Percentiles rank a stretch among this genome's conserved stretches.
Evolutionary conservation across 2,888 invertebrate species (phyloP).

Genomic region (Xanthorhoe designata): DNA sequence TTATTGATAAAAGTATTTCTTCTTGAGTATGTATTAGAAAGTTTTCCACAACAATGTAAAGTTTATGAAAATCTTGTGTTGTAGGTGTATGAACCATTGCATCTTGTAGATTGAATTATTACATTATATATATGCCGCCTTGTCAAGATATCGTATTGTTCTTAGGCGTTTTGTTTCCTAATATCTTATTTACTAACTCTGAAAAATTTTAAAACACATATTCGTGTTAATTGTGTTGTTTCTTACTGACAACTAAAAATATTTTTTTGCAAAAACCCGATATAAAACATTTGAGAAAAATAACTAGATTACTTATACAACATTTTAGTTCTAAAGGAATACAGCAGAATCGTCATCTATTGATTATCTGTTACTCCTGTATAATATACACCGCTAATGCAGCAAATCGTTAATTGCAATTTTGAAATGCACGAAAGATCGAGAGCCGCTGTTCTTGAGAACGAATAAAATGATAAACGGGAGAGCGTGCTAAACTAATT

Average conservation of each 20-base stretch:
- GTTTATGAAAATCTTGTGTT: constrained; percentile 49
- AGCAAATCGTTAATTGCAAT: constrained; percentile 11
- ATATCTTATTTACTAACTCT: constrained; percentile 13
- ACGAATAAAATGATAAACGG: constrained; percentile 23
- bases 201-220: constrained; percentile 2
- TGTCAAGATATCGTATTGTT: constrained; percentile 32
- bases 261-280: background rate
- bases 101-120: constrained; percentile 43
- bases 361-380: constrained; percentile 2
- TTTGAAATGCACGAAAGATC: constrained; percentile 19
- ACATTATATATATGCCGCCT: constrained; percentile 45
- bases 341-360: background rate
- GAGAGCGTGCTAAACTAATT: constrained; percentile 31
- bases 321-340: background rate
- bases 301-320: background rate
- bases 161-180: constrained; percentile 28
- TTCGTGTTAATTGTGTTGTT: background rate
- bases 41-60: constrained; percentile 47
- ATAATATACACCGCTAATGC: background rate
- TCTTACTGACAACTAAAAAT: background rate
- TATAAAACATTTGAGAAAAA: too few species aligned
- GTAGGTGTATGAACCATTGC: constrained; percentile 39
- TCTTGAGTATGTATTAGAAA: constrained; percentile 48
- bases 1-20: constrained; percentile 51
- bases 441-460: constrained; percentile 21